Percentiles rank a stretch among this genome's conserved stretches.
These are phyloP conservation scores for Cheilosia pagana DNA, from an alignment of 2,888 invertebrate species.

Conservation along the genomic window DNA sequence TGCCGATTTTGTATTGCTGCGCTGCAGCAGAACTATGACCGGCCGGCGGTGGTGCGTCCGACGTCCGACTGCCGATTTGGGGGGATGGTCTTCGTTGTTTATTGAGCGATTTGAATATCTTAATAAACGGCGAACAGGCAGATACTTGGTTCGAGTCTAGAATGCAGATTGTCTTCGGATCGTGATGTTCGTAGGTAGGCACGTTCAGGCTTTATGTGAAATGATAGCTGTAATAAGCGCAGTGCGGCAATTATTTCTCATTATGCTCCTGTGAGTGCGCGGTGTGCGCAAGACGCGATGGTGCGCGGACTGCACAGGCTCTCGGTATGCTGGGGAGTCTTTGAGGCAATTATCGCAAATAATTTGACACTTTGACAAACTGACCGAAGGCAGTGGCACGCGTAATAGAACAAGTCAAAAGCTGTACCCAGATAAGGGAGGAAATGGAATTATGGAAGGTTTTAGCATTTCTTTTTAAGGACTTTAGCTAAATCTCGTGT, in stretches of 20 bases:
- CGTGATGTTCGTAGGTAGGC: conserved; percentile 67
- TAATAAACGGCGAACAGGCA: conserved; percentile 70
- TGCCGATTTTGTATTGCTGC: conserved; percentile 32
- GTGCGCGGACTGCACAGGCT: no score
- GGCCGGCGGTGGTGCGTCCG: conserved; percentile 4
- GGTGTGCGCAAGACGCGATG: conserved; percentile 29
- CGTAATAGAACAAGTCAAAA: no score
- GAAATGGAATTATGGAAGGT: no score
- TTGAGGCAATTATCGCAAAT: conserved; percentile 39
- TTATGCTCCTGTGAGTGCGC: conserved; percentile 37
- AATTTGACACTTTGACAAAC: conserved; percentile 32
- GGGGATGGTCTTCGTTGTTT: conserved; percentile 60
- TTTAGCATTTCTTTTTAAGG: no score
- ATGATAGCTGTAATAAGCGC: conserved; percentile 60
- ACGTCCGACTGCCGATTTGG: conserved; percentile 16
- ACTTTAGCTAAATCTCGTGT: no score
- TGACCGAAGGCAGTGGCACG: not conserved
- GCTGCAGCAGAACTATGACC: conserved; percentile 11
- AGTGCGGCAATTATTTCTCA: conserved; percentile 60
- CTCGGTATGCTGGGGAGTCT: conserved; percentile 21
- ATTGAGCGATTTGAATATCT: conserved; percentile 74
- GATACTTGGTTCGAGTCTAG: conserved; percentile 63
- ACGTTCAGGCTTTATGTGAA: conserved; percentile 70
- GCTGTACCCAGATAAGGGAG: no score
- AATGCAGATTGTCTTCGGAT: conserved; percentile 65